Evolutionary conservation across 2,113 vertebrate genomes (phyloP), one percentile per base, ranked within the genome.

Genomic region (Casuarius casuarius): DNA sequence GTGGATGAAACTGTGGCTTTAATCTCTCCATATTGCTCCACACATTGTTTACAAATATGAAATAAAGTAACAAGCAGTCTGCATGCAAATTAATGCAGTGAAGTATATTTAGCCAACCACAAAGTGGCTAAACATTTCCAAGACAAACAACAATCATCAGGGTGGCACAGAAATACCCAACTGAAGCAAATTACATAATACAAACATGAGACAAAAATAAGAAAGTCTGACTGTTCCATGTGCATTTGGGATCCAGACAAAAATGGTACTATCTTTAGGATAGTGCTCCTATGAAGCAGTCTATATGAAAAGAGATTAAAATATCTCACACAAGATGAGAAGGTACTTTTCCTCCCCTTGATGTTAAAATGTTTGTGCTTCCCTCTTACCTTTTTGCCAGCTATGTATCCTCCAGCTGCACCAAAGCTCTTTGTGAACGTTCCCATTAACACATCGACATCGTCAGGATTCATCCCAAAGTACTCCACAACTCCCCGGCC

Each of bases 371-470:
- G 65, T 3, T 22, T 22, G 7, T 14, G 17, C 61, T 73, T 81
- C 65, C 54, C 26, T 62, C 90, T 95, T 98, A 99, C 99, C 99
- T 99, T 99, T 90, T 95, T 99, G 87, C 99, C 99, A 79, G 98
- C 99, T 95, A 99, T 98, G 91, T 99, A 99, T 82, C 99, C 99
- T 95, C 99, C 99, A 5, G 98, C 96, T 13, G 98, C 98, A 1
- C 98, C 99, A 78, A 99, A 99, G 94, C 99, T 99, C 98, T 99
- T 99, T 76, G 99, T 99, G 97, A 99, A 99, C 0, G 99, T 99
- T 72, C 99, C 99, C 99, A 99, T 99, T 95, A 99, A 86, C 7
- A 99, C 98, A 1, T 99, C 99, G 25, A 99, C 85, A 17, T 99
- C 99, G 0, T 91, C 84, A 16, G 99, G 98, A 84, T 98, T 98